These are phyloP conservation scores for Drosophila kanapiae DNA, from an alignment of 1,140 invertebrate species.

Conservation along the genomic window DNA sequence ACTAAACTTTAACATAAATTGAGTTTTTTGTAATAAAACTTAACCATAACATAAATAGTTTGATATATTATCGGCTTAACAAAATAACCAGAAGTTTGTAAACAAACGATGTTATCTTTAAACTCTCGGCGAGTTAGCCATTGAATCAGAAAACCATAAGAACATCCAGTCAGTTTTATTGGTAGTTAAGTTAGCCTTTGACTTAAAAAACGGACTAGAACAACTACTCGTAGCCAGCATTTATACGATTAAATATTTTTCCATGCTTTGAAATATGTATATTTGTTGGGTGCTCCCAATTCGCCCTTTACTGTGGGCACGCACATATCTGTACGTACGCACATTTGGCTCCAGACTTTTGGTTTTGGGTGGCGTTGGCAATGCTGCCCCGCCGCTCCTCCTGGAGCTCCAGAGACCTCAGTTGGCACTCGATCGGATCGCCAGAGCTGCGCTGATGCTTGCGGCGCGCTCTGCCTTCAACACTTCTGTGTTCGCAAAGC, in stretches of 20 bases:
- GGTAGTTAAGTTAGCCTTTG: too few species aligned
- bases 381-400: slow-evolving; percentile 20
- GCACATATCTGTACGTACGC: slow-evolving; percentile 35
- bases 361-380: slow-evolving; percentile 47
- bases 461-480: slow-evolving; percentile 66
- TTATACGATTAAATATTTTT: not conserved
- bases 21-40: too few species aligned
- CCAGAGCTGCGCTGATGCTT: slow-evolving; percentile 54
- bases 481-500: slow-evolving; percentile 79
- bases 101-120: too few species aligned
- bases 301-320: not conserved
- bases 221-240: too few species aligned
- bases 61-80: too few species aligned
- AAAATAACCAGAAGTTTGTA: too few species aligned
- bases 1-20: too few species aligned
- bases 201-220: too few species aligned
- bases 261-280: not conserved
- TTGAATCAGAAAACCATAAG: too few species aligned
- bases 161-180: too few species aligned
- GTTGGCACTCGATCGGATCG: slow-evolving; percentile 58
- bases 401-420: slow-evolving; percentile 29
- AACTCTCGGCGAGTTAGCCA: too few species aligned
- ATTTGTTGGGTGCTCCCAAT: not conserved
- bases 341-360: slow-evolving; percentile 51
- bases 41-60: too few species aligned